A percentile compares a stretch with the other conserved stretches of the same genome.
Evolutionary conservation across 1,140 invertebrate genomes (phyloP).

Genomic region (Pachypeltis micranthus): DNA sequence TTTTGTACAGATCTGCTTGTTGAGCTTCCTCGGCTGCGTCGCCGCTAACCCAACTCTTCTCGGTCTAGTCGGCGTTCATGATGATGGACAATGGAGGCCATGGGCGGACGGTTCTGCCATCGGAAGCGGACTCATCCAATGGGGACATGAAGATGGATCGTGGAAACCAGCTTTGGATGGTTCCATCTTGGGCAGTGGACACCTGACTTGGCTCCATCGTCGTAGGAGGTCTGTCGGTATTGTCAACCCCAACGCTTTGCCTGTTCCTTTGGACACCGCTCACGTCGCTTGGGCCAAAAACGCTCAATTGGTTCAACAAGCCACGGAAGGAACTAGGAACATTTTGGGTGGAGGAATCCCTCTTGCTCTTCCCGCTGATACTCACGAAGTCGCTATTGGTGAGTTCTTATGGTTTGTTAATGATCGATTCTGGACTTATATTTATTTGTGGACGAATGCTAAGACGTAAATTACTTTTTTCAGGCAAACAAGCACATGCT

Average conservation of each 20-base stretch:
- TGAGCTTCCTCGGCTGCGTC: constrained; percentile 6
- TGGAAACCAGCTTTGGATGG: neutral
- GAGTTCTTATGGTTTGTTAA: neutral
- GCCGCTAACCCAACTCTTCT: neutral
- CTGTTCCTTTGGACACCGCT: constrained; percentile 9
- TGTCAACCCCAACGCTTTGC: constrained; percentile 11
- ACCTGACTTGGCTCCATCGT: constrained; percentile 4
- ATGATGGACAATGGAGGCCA: constrained; percentile 12
- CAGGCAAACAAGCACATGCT: constrained; percentile 36
- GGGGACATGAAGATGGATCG: constrained; percentile 8
- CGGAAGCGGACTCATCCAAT: constrained; percentile 1
- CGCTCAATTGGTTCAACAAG: constrained; percentile 11
- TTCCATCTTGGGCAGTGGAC: neutral
- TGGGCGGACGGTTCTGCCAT: constrained; percentile 1
- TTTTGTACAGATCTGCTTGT: neutral
- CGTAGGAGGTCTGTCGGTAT: constrained; percentile 1
- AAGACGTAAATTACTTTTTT: neutral
- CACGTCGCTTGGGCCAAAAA: constrained; percentile 10
- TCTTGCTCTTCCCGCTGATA: constrained; percentile 38
- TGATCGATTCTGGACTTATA: neutral
- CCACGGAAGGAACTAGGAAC: constrained; percentile 14
- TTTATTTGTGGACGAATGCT: neutral
- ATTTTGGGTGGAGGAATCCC: constrained; percentile 20
- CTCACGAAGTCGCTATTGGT: constrained; percentile 40
- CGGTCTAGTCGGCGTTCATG: neutral